phyloP scores from a whole-genome alignment of 2,888 invertebrate species.

The Drosophila melanosoma region DNA sequence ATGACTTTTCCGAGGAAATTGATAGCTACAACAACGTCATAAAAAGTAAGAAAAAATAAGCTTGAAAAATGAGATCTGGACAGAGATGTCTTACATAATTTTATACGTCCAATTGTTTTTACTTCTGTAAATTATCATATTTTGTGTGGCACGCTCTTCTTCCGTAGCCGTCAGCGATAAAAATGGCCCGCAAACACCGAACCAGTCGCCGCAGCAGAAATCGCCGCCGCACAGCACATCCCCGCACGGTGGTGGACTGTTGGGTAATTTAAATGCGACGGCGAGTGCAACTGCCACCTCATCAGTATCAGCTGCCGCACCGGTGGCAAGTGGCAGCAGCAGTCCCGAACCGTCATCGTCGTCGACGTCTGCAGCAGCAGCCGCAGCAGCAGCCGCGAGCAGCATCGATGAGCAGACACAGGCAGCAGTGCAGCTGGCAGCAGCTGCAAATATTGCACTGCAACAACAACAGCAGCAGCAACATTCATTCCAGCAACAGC shows the following conservation, averaged over 20 bases:
- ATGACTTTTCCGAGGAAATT: conserved; percentile 93
- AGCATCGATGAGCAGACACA: conserved; percentile 76
- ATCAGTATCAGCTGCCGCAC: conserved; percentile 65
- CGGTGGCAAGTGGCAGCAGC: conserved; percentile 71
- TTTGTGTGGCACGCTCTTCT: background rate
- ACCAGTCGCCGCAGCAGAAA: conserved; percentile 67
- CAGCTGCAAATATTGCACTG: conserved; percentile 83
- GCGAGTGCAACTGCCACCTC: conserved; percentile 74
- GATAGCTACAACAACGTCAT: conserved; percentile 85
- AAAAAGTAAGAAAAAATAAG: conserved; percentile 80
- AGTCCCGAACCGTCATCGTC: conserved; percentile 60
- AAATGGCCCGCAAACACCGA: conserved; percentile 83
- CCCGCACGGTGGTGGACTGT: conserved; percentile 69
- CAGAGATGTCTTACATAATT: background rate
- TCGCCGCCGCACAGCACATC: conserved; percentile 81
- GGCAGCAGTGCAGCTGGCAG: conserved; percentile 79
- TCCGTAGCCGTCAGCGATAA: conserved; percentile 81
- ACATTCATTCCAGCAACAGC: conserved; percentile 83
- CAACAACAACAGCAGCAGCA: conserved; percentile 82
- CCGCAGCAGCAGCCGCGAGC: conserved; percentile 63
- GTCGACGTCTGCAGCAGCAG: conserved; percentile 38
- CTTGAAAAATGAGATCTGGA: background rate
- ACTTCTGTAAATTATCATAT: background rate
- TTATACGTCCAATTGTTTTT: background rate
- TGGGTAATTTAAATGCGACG: conserved; percentile 80